Percentiles rank a stretch among this genome's conserved stretches.
phyloP scores from a whole-genome alignment of 30 jellyfish, hydroid and myxozoan genomes.

The Phacellophora camtschatica region DNA sequence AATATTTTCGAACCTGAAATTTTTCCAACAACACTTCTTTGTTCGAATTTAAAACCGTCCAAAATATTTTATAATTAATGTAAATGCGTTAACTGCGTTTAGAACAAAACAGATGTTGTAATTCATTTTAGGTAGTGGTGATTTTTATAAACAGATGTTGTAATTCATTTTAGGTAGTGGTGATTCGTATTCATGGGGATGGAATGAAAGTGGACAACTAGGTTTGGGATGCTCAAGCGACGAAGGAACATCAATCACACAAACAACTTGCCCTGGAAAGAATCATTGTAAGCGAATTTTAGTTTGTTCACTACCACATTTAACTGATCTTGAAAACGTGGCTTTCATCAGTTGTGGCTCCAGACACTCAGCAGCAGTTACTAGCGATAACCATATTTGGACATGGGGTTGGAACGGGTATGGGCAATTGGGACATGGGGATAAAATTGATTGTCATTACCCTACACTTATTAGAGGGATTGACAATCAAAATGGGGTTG shows the following conservation, averaged over 20 bases:
- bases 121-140: too few relatives aligned
- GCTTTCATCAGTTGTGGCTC: conserved; percentile 68
- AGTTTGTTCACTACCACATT: conserved; percentile 29
- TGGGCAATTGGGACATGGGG: conserved; percentile 93
- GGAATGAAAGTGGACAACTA: conserved; percentile 99
- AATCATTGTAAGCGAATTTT: conserved; percentile 8
- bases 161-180: conserved; percentile 61
- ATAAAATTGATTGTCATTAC: conserved; percentile 27
- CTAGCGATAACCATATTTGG: conserved; percentile 51
- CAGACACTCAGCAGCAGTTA: conserved; percentile 94
- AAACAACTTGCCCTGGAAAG: background rate
- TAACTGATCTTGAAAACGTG: conserved; percentile 62
- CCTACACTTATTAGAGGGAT: conserved; percentile 11
- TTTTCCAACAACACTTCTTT: too few relatives aligned
- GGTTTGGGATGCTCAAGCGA: conserved; percentile 66
- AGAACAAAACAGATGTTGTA: too few relatives aligned
- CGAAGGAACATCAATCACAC: background rate
- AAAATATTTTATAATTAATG: too few relatives aligned
- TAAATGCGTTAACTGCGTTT: too few relatives aligned
- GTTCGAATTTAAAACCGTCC: too few relatives aligned
- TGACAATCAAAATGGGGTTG: background rate
- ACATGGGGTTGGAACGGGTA: conserved; percentile 99
- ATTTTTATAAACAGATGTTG: background rate
- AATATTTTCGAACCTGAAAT: too few relatives aligned
- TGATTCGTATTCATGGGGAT: conserved; percentile 98